These are phyloP conservation scores for Amphiprion percula DNA, from an alignment of 2,113 vertebrate genomes.

Conservation along the genomic window DNA sequence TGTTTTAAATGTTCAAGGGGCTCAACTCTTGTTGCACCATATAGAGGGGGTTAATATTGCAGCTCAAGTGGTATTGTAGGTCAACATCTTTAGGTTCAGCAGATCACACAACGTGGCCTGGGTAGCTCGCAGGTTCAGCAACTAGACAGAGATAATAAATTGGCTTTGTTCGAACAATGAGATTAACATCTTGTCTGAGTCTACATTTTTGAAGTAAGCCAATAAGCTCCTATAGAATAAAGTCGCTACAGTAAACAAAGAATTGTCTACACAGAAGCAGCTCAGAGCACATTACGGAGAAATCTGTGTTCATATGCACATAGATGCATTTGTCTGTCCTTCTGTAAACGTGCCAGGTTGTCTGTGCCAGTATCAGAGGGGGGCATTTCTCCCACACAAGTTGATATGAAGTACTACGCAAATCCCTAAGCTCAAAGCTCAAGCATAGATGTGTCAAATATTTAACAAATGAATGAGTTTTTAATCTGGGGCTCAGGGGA, in stretches of 20 bases:
- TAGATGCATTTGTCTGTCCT: conserved; percentile 64
- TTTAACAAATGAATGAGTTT: conserved; percentile 87
- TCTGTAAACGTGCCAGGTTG: conserved; percentile 75
- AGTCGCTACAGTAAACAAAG: conserved; percentile 39
- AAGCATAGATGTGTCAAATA: conserved; percentile 86
- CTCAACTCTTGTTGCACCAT: conserved; percentile 13
- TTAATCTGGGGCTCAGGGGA: conserved; percentile 85
- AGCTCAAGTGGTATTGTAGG: neutral
- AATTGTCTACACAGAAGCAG: conserved; percentile 32
- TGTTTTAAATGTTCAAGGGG: conserved; percentile 51
- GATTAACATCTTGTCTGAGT: conserved; percentile 45
- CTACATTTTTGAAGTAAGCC: conserved; percentile 23
- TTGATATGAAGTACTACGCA: conserved; percentile 78
- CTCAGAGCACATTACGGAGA: conserved; percentile 41
- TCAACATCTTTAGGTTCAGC: conserved; percentile 37
- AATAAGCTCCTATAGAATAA: conserved; percentile 24
- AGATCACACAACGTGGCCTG: neutral
- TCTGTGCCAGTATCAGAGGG: conserved; percentile 76
- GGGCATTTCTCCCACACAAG: conserved; percentile 83
- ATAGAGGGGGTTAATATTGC: neutral
- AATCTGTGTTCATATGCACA: conserved; percentile 59
- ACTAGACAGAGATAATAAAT: conserved; percentile 37
- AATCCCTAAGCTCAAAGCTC: conserved; percentile 80
- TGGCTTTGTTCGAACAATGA: conserved; percentile 44
- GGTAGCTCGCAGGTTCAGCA: conserved; percentile 23